A percentile compares a stretch with the other conserved stretches of the same genome.
phyloP scores from a whole-genome alignment of 1,140 invertebrate species.

The Drosophila biarmipes region DNA sequence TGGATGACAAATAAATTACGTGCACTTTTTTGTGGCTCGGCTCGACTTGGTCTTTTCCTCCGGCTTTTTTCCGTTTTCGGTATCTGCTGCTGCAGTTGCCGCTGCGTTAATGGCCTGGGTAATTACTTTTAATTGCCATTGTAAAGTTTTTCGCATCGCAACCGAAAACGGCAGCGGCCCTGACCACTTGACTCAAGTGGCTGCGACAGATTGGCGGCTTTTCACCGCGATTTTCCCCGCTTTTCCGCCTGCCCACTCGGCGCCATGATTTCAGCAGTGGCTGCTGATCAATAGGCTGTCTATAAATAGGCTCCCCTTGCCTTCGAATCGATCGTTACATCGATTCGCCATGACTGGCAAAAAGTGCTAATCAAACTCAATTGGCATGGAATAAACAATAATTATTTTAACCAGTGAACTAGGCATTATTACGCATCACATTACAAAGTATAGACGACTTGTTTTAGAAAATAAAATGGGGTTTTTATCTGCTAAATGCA shows the following conservation, averaged over 20 bases:
- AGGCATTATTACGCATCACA: slow-evolving; percentile 2
- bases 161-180: slow-evolving; percentile 74
- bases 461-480: no score
- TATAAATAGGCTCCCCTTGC: slow-evolving; percentile 48
- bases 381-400: slow-evolving; percentile 36
- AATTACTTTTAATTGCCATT: slow-evolving; percentile 82
- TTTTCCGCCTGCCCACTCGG: slow-evolving; percentile 18
- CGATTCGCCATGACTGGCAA: slow-evolving; percentile 27
- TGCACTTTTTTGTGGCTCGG: slow-evolving; percentile 50
- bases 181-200: slow-evolving; percentile 56
- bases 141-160: slow-evolving; percentile 79
- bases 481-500: no score
- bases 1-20: slow-evolving; percentile 84
- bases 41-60: slow-evolving; percentile 48
- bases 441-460: background rate
- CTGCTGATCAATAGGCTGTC: slow-evolving; percentile 33
- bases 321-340: slow-evolving; percentile 27
- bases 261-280: slow-evolving; percentile 43
- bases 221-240: background rate
- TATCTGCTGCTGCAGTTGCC: slow-evolving; percentile 34
- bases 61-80: slow-evolving; percentile 73
- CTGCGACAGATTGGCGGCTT: slow-evolving; percentile 42
- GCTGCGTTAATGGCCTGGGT: slow-evolving; percentile 77
- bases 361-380: slow-evolving; percentile 42
- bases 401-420: slow-evolving; percentile 22